Conservation (phyloP, 1,140 invertebrate genomes). For the Conus betulinus region DNA sequence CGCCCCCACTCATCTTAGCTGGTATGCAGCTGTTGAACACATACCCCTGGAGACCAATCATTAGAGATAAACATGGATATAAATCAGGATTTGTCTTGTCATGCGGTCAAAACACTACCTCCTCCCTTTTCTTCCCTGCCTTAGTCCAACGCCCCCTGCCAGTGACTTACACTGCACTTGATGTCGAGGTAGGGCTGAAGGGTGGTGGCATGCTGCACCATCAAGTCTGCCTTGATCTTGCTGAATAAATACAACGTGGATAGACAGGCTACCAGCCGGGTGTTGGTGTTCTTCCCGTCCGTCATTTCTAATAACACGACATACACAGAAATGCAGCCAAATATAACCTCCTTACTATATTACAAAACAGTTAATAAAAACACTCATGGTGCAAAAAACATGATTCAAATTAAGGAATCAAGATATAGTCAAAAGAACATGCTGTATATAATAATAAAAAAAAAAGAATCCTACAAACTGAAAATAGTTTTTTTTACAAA, state of each 20-base stretch:
- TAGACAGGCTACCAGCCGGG: constrained; percentile 92
- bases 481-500: too few relatives aligned
- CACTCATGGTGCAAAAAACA: background rate
- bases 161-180: constrained; percentile 82
- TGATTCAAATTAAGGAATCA: too few relatives aligned
- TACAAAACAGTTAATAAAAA: background rate
- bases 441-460: too few relatives aligned
- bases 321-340: background rate
- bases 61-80: too few relatives aligned
- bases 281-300: constrained; percentile 80
- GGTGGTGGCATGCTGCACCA: constrained; percentile 95
- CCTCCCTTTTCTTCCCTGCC: too few relatives aligned
- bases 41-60: too few relatives aligned
- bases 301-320: constrained; percentile 56
- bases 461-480: too few relatives aligned
- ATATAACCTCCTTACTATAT: background rate
- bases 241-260: constrained; percentile 96
- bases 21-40: too few relatives aligned
- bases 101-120: too few relatives aligned
- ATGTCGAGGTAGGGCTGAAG: constrained; percentile 97
- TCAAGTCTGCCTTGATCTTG: constrained; percentile 95
- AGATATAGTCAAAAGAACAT: too few relatives aligned
- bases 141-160: background rate
- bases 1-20: too few relatives aligned
- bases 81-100: too few relatives aligned